phyloP scores from a whole-genome alignment of 1,140 invertebrate species.

The Papilio helenus region DNA sequence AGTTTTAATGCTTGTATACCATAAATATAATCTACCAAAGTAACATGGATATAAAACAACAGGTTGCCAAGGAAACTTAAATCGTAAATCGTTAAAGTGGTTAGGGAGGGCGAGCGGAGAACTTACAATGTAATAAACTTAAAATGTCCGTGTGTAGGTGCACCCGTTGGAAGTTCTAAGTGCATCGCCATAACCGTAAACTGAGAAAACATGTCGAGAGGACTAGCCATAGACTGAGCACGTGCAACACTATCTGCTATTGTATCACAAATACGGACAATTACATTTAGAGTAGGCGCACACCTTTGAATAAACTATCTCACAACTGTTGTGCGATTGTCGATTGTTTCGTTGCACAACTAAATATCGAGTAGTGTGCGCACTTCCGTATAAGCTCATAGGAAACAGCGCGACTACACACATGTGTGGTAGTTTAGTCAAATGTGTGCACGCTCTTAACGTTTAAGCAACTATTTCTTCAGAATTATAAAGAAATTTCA shows the following conservation, averaged over 20 bases:
- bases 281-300: background rate
- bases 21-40: background rate
- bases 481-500: too few relatives aligned
- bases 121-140: constrained; percentile 37
- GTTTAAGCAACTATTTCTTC: too few relatives aligned
- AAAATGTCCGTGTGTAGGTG: constrained; percentile 32
- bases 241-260: background rate
- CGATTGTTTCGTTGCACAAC: too few relatives aligned
- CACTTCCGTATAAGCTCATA: too few relatives aligned
- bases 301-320: background rate
- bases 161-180: constrained; percentile 29
- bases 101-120: constrained; percentile 19
- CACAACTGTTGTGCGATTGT: too few relatives aligned
- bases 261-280: background rate
- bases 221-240: constrained; percentile 1
- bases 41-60: constrained; percentile 9
- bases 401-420: background rate
- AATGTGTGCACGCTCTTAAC: too few relatives aligned
- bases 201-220: constrained; percentile 15
- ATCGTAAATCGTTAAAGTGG: constrained; percentile 30
- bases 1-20: background rate
- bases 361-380: too few relatives aligned
- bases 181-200: constrained; percentile 35
- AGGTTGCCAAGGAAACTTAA: constrained; percentile 27
- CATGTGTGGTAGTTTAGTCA: background rate